These are phyloP conservation scores for Belgica antarctica DNA, from an alignment of 2,888 invertebrate genomes.

Conservation along the genomic window DNA sequence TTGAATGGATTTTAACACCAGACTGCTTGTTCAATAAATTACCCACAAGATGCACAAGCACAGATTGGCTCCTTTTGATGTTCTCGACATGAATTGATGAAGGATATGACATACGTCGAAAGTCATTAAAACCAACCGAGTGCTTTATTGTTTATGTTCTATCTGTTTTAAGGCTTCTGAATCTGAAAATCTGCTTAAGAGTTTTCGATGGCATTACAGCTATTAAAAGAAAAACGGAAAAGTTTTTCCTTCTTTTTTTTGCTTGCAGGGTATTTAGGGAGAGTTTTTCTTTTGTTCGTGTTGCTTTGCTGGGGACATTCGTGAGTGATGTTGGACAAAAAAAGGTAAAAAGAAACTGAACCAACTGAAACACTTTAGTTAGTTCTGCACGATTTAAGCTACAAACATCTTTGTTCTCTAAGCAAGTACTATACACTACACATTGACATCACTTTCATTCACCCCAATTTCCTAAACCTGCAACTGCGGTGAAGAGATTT, in stretches of 20 bases:
- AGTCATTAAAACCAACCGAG: constrained; percentile 17
- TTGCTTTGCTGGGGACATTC: neutral
- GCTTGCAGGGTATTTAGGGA: constrained; percentile 6
- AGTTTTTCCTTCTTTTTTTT: neutral
- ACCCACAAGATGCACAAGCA: constrained; percentile 12
- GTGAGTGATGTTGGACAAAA: no score
- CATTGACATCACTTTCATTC: no score
- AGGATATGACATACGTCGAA: constrained; percentile 9
- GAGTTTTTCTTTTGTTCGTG: neutral
- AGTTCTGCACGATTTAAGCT: no score
- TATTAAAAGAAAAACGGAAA: neutral
- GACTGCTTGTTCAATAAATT: constrained; percentile 2
- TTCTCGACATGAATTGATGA: neutral
- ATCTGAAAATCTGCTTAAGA: constrained; percentile 28
- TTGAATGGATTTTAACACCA: neutral
- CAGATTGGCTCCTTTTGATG: neutral
- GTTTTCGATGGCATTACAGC: constrained; percentile 21
- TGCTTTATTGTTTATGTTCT: constrained; percentile 28
- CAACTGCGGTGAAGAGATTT: constrained; percentile 16
- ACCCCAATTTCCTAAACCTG: no score
- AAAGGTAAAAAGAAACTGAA: no score
- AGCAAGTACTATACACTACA: no score
- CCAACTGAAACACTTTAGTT: no score
- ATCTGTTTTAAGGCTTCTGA: constrained; percentile 5
- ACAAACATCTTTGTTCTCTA: no score